Percentiles rank a stretch among this genome's conserved stretches.
Conservation (phyloP, 2,113 vertebrate genomes). For the Centropus bengalensis region DNA sequence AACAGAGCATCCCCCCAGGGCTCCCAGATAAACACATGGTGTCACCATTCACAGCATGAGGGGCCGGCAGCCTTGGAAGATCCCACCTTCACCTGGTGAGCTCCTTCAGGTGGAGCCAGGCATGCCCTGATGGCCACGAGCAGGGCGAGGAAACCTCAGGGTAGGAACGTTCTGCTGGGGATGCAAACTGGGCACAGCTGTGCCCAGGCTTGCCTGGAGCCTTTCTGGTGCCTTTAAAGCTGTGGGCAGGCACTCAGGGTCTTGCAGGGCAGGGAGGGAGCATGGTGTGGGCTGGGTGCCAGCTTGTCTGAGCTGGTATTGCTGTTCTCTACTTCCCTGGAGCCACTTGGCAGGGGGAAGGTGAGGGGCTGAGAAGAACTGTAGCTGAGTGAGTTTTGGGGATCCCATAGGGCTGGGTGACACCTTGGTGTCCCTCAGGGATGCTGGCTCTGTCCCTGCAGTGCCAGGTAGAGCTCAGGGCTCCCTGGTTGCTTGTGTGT, state of each 20-base stretch:
- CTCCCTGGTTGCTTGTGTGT: fast-evolving
- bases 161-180: neutral
- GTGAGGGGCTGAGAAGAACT: fast-evolving
- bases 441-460: neutral
- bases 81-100: neutral
- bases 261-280: neutral
- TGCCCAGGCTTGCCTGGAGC: neutral
- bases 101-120: neutral
- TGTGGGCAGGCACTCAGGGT: no score
- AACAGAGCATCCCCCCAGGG: neutral
- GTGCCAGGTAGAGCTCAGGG: fast-evolving
- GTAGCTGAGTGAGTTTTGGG: neutral
- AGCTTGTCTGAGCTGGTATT: neutral
- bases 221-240: neutral
- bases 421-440: neutral
- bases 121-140: neutral
- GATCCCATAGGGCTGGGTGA: fast-evolving
- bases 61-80: neutral
- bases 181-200: neutral
- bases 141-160: neutral
- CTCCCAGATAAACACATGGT: neutral
- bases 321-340: fast-evolving
- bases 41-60: fast-evolving
- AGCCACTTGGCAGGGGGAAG: fast-evolving
- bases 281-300: fast-evolving